A percentile compares a stretch with the other conserved stretches of the same genome.
Conservation (phyloP, 2,113 vertebrate genomes). For the Vulpes lagopus region DNA sequence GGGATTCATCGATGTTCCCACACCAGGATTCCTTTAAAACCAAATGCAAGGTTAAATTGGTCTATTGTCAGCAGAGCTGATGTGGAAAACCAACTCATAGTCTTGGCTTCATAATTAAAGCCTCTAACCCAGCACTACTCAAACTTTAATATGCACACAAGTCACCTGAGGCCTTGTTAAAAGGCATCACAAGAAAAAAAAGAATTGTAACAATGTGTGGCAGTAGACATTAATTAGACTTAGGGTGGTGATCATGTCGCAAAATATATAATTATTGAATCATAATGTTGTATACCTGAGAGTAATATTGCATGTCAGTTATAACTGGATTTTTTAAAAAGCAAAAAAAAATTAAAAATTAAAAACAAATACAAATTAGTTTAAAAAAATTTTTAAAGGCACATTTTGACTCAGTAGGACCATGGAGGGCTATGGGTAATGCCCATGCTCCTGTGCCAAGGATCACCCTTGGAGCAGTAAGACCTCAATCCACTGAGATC, state of each 20-base stretch:
- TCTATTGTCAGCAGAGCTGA: not conserved
- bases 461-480: fast-evolving
- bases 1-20: not conserved
- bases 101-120: not conserved
- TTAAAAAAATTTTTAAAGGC: not conserved
- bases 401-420: not conserved
- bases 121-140: not conserved
- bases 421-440: not conserved
- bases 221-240: not conserved
- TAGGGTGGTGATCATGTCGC: not conserved
- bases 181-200: not conserved
- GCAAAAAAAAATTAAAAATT: not conserved
- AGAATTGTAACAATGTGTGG: no score
- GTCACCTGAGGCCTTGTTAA: not conserved
- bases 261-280: not conserved
- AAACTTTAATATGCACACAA: not conserved
- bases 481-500: not conserved
- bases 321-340: not conserved
- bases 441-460: no score
- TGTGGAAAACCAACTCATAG: not conserved
- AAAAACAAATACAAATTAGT: not conserved
- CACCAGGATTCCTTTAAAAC: not conserved
- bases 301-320: not conserved
- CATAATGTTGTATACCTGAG: not conserved
- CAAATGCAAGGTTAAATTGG: not conserved